Conservation (phyloP, 1,140 invertebrate genomes). For the Cataglyphis hispanica region DNA sequence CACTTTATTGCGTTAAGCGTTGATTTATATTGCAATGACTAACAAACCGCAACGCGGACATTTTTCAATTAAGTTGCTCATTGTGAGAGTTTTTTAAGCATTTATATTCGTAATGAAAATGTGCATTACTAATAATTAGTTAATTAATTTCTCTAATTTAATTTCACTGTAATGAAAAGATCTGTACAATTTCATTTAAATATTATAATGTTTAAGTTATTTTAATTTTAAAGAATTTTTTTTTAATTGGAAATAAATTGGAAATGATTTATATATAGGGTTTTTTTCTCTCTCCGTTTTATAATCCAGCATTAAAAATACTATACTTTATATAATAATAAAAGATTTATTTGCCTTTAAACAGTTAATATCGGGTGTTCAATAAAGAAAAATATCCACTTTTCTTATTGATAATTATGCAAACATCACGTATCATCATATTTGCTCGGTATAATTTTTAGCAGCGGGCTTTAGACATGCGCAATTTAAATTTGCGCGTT, state of each 20-base stretch:
- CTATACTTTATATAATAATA: background rate
- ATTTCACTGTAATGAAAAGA: background rate
- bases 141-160: constrained; percentile 15
- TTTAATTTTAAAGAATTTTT: too few species aligned
- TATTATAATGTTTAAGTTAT: background rate
- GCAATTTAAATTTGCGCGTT: constrained; percentile 34
- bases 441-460: constrained; percentile 10
- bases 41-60: constrained; percentile 12
- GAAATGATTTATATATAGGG: too few species aligned
- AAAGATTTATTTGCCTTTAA: background rate
- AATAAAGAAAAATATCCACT: background rate
- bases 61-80: constrained; percentile 17
- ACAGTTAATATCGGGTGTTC: background rate
- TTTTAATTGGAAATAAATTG: too few species aligned
- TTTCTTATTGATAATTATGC: constrained; percentile 12
- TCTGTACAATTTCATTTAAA: background rate
- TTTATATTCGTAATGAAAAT: constrained; percentile 16
- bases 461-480: background rate
- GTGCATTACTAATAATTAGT: background rate
- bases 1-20: constrained; percentile 9
- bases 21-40: constrained; percentile 21
- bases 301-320: background rate
- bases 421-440: background rate
- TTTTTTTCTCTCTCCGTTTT: background rate
- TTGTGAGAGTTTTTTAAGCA: background rate